phyloP scores from a whole-genome alignment of 2,888 invertebrate genomes.

The Zelleria hepariella region DNA sequence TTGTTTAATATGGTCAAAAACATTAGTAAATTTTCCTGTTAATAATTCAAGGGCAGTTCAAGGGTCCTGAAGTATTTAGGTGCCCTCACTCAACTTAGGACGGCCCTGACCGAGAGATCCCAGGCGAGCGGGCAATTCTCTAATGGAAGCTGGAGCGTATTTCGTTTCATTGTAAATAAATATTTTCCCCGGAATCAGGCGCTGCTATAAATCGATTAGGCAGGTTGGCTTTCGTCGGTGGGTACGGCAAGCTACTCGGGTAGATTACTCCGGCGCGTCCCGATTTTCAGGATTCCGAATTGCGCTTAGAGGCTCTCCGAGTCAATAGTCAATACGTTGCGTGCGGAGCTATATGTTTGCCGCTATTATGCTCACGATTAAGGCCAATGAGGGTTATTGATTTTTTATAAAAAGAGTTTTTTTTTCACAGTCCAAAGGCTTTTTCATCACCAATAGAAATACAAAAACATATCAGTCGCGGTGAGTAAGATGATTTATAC shows the following conservation, averaged over 20 bases:
- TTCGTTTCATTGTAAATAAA: conserved; percentile 24
- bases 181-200: conserved; percentile 33
- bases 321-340: neutral
- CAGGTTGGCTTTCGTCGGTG: conserved; percentile 47
- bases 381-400: too few species aligned
- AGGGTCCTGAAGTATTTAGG: too few species aligned
- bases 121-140: neutral
- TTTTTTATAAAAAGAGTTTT: too few species aligned
- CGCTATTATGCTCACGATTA: too few species aligned
- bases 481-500: too few species aligned
- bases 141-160: neutral
- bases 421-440: too few species aligned
- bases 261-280: conserved; percentile 36
- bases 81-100: too few species aligned
- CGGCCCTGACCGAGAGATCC: neutral
- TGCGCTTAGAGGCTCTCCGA: conserved; percentile 43
- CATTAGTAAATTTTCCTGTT: too few species aligned
- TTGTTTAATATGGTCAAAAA: too few species aligned
- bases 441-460: too few species aligned
- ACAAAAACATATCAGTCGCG: too few species aligned
- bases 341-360: neutral
- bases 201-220: conserved; percentile 55
- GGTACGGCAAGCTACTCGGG: conserved; percentile 31
- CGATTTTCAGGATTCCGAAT: conserved; percentile 38
- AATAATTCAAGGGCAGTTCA: too few species aligned